Percentiles rank a stretch among this genome's conserved stretches.
Evolutionary conservation across 2,888 invertebrate genomes (phyloP).

Genomic region (Nephrotoma guestfalica): DNA sequence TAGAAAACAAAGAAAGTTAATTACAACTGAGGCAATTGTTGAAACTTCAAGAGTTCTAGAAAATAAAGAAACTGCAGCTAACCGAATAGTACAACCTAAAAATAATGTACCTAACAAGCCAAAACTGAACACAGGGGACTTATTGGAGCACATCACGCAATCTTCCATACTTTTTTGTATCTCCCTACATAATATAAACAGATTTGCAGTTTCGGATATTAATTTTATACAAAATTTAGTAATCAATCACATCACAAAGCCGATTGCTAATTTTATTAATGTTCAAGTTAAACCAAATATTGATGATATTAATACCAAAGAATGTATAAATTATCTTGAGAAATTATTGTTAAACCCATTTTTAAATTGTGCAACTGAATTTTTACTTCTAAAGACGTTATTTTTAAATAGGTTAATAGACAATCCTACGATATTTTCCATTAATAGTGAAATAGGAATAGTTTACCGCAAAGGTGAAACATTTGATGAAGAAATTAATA

Average conservation of each 20-base stretch:
- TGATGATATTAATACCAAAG: background rate
- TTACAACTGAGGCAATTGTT: too few species aligned
- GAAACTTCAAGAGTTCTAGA: background rate
- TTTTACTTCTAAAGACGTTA: background rate
- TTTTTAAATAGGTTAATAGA: background rate
- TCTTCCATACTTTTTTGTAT: background rate
- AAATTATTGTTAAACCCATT: background rate
- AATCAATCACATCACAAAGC: background rate
- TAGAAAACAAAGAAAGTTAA: too few species aligned
- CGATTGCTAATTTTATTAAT: background rate
- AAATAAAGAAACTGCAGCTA: background rate
- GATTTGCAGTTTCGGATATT: background rate
- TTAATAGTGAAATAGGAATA: background rate
- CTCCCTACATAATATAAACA: background rate
- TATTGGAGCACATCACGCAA: background rate
- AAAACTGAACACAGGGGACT: background rate
- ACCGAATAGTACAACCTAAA: background rate
- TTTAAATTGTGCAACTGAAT: background rate
- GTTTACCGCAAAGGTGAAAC: background rate
- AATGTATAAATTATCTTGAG: background rate
- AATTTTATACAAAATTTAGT: background rate
- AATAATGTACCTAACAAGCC: background rate
- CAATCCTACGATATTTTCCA: background rate
- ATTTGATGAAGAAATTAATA: background rate
- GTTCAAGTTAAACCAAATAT: background rate